Base-by-base conservation (phyloP, 2,113 vertebrate genomes). In the Orycteropus afer region DNA sequence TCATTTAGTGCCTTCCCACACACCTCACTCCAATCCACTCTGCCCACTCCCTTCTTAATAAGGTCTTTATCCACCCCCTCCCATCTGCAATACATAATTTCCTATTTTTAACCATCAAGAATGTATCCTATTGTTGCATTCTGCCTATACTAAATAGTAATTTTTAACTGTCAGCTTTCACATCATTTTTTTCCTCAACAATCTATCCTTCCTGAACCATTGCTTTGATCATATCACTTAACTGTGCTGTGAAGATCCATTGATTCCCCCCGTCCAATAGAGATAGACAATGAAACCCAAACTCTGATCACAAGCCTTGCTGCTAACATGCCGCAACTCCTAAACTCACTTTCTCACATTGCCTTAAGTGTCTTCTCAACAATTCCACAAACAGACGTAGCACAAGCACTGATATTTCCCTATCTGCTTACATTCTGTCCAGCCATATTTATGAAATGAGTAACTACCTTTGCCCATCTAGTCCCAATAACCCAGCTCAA, bases 331-430 rank as follows among this genome's bases (percentile, higher is more conserved):
- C n/a, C n/a, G 15, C 51, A 14, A 2, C 27, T 32, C 23, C 78
- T 0, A 45, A 14, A 22, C 11, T 27, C 49, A 12, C 57, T 15
- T 87, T 42, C 40, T 67, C 20, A 13, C 7, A 0, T 22, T 67
- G 49, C 17, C 74, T 34, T 3, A 37, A 27, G 10, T 10, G 0
- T 57, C 9, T 18, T 37, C 8, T 12, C 13, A 7, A 1, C n/a
- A 13, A 10, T 45, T 53, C 23, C 84, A n/a, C 78, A 32, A 4
- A 34, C 7, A 40, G 57, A 7, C 37, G 22, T 20, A 42, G n/a
- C 22, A 27, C 7, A 0, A 23, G 14, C 55, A 27, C 18, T 5
- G 45, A 0, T 0, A 0, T 29, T 14, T 37, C 90, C 27, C 78
- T 37, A 37, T 0, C 11, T 25, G 27, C 40, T 11, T 49, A 22